Percentiles rank a stretch among this genome's conserved stretches.
Evolutionary conservation across 2,113 vertebrate species (phyloP).

Genomic region (Strigops habroptila): DNA sequence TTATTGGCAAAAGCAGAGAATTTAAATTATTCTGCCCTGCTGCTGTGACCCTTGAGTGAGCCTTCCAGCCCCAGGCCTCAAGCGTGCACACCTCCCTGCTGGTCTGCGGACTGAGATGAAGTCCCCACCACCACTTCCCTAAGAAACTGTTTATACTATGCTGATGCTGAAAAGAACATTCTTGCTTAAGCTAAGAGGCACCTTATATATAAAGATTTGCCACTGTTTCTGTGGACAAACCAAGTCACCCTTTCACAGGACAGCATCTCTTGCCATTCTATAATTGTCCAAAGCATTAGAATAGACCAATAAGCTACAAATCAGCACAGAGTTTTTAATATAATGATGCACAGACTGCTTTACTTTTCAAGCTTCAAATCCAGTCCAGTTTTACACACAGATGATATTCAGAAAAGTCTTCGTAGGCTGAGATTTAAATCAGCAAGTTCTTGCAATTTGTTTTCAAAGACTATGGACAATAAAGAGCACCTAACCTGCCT

Average conservation of each 20-base stretch:
- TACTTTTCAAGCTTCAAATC: neutral
- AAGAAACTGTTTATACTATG: neutral
- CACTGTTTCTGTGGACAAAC: neutral
- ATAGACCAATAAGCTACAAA: neutral
- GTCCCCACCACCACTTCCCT: neutral
- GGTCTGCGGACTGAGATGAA: neutral
- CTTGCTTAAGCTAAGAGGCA: neutral
- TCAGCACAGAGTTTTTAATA: neutral
- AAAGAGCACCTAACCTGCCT: neutral
- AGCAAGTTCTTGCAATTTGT: neutral
- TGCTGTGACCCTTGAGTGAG: neutral
- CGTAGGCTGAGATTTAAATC: neutral
- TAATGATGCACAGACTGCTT: neutral
- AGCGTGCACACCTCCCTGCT: neutral
- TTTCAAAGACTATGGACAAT: neutral
- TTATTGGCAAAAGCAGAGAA: neutral
- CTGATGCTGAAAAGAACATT: neutral
- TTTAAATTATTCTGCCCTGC: neutral
- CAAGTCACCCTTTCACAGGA: neutral
- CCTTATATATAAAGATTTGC: neutral
- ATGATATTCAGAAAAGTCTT: neutral
- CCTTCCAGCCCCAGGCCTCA: neutral
- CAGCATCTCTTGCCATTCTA: neutral
- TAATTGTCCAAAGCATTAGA: neutral
- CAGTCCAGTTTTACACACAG: neutral